Percentiles rank a stretch among this genome's conserved stretches.
phyloP scores from a whole-genome alignment of 2,797 vertebrate genomes.

The Morus bassanus region DNA sequence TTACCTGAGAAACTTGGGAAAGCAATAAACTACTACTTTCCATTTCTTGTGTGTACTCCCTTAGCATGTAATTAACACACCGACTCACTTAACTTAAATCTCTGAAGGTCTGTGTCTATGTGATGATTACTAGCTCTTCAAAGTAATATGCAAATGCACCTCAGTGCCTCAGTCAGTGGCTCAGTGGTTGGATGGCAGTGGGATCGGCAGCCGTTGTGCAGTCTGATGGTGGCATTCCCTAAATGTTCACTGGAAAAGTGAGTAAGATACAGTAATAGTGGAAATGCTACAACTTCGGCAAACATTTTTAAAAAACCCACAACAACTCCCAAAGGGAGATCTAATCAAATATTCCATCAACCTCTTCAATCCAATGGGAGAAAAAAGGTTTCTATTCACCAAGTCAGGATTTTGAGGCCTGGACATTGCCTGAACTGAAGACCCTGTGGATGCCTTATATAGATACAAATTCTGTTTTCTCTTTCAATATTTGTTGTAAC shows the following conservation, averaged over 20 bases:
- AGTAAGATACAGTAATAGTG: background rate
- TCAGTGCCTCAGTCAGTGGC: background rate
- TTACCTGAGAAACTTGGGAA: constrained; percentile 76
- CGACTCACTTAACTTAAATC: constrained; percentile 69
- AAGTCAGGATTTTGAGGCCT: background rate
- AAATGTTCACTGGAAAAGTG: background rate
- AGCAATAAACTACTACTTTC: constrained; percentile 75
- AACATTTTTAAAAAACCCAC: background rate
- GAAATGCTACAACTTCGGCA: background rate
- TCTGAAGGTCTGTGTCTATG: constrained; percentile 56
- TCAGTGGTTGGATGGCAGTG: background rate
- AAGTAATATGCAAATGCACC: constrained; percentile 51
- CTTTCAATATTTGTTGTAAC: background rate
- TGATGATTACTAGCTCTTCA: constrained; percentile 62
- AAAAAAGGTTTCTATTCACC: background rate
- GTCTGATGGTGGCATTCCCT: background rate
- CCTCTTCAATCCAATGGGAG: background rate
- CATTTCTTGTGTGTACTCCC: constrained; percentile 69
- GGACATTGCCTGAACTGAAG: background rate
- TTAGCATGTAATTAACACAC: constrained; percentile 74
- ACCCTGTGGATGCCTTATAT: background rate
- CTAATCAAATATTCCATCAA: background rate
- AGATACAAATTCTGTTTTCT: background rate
- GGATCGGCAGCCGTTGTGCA: background rate
- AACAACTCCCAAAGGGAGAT: background rate